Evolutionary conservation across 35 echinoderm and acorn worm species (phyloP).

Genomic region (Lytechinus pictus): DNA sequence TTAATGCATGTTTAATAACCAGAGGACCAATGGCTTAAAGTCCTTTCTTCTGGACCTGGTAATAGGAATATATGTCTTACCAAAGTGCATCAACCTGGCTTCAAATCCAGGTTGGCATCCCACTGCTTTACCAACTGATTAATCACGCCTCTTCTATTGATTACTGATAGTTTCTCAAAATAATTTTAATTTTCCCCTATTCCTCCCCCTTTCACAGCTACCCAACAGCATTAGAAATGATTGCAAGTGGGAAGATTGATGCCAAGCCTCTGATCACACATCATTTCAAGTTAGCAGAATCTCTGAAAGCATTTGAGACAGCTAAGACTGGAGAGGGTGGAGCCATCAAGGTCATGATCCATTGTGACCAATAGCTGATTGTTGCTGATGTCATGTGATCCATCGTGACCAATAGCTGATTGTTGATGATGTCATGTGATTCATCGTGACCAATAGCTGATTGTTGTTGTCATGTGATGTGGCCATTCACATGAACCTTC

Average conservation of each 20-base stretch:
- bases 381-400: neutral
- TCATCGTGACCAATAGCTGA: neutral
- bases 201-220: conserved; percentile 61
- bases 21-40: no score
- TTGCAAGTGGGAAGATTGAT: conserved; percentile 87
- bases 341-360: conserved; percentile 97
- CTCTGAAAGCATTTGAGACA: conserved; percentile 91
- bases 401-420: neutral
- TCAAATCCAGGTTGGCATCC: no score
- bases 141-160: no score
- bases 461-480: no score
- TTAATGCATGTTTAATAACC: no score
- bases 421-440: neutral
- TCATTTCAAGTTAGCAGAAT: conserved; percentile 83
- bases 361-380: conserved; percentile 67
- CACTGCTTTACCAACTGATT: no score
- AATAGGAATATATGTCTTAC: no score
- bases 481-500: no score
- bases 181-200: neutral
- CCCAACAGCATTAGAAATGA: conserved; percentile 91
- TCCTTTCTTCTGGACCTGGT: no score
- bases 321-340: conserved; percentile 90
- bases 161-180: neutral
- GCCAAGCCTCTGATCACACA: conserved; percentile 94
- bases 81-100: no score